Evolutionary conservation across 2,797 vertebrate genomes (phyloP).

Genomic region (Otus scops): DNA sequence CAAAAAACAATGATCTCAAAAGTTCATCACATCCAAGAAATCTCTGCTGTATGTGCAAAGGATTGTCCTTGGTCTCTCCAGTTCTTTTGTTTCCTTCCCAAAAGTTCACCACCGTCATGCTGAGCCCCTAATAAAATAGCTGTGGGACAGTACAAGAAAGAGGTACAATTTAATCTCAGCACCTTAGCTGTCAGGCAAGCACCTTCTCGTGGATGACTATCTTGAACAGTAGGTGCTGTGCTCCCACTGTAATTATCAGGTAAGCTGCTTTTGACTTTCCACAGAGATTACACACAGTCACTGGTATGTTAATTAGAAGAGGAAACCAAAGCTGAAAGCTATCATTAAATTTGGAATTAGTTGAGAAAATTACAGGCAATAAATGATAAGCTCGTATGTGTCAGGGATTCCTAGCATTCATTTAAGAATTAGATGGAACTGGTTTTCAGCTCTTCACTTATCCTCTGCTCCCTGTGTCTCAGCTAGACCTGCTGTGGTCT

Average conservation of each 20-base stretch:
- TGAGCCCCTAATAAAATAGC: background rate
- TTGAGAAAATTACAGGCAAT: slow-evolving; percentile 23
- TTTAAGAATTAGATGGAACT: background rate
- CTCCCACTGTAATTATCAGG: background rate
- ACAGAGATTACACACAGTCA: background rate
- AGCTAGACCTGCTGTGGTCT: background rate
- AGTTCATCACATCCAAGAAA: background rate
- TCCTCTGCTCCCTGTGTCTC: background rate
- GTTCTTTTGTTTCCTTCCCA: background rate
- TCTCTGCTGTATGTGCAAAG: background rate
- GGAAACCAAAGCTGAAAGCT: slow-evolving; percentile 9
- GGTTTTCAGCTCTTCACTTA: background rate
- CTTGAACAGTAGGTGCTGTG: background rate
- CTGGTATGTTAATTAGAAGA: background rate
- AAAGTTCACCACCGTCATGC: background rate
- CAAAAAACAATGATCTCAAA: background rate
- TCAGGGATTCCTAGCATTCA: background rate
- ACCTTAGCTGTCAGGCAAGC: background rate
- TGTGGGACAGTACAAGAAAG: background rate
- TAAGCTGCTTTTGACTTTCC: slow-evolving; percentile 23
- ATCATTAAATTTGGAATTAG: slow-evolving; percentile 14
- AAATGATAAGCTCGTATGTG: background rate
- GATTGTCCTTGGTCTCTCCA: background rate
- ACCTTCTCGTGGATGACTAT: background rate
- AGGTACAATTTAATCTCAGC: background rate